phyloP scores from a whole-genome alignment of 2,888 invertebrate genomes.

The Malacosoma neustria region DNA sequence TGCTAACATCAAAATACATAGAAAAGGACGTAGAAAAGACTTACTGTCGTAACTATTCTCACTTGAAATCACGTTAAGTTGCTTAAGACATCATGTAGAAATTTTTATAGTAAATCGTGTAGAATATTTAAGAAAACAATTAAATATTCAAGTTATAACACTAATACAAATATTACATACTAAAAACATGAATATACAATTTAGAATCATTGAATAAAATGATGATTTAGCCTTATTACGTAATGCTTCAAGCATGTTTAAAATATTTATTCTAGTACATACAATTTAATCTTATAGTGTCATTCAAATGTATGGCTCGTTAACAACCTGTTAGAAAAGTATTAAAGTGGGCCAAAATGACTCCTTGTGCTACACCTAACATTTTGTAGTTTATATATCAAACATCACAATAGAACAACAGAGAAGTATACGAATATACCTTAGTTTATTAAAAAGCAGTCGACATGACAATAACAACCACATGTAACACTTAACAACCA shows the following conservation, averaged over 20 bases:
- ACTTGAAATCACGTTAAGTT: constrained; percentile 68
- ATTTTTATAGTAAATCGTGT: neutral
- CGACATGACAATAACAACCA: constrained; percentile 45
- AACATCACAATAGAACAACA: constrained; percentile 36
- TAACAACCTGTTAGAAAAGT: neutral
- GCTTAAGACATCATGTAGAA: constrained; percentile 34
- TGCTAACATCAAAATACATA: constrained; percentile 69
- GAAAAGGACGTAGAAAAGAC: constrained; percentile 71
- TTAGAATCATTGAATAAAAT: neutral
- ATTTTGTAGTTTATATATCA: constrained; percentile 17
- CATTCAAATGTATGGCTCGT: neutral
- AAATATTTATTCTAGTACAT: neutral
- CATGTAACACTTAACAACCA: constrained; percentile 43
- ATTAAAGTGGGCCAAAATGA: constrained; percentile 13
- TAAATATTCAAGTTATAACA: neutral
- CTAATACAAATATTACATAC: neutral
- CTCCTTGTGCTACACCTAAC: constrained; percentile 21
- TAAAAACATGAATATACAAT: neutral
- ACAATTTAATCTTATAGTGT: neutral
- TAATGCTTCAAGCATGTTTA: neutral
- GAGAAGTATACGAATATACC: constrained; percentile 32
- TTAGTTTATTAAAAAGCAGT: constrained; percentile 47
- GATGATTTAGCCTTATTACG: neutral
- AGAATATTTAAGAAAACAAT: neutral
- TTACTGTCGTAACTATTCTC: constrained; percentile 56